phyloP scores from a whole-genome alignment of 2,113 vertebrate genomes.

The Pteronura brasiliensis region DNA sequence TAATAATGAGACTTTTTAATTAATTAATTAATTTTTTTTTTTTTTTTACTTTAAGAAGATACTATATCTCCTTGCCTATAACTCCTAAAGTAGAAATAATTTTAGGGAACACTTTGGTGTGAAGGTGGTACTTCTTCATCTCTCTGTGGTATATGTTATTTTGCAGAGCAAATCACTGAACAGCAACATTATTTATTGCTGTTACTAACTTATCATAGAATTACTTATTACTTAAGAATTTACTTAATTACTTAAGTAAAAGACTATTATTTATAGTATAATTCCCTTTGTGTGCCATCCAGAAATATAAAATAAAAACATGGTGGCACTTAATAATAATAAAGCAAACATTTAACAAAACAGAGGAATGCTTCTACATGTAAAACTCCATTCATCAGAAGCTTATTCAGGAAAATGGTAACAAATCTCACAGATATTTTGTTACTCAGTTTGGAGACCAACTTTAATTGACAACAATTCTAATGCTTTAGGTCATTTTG shows the following conservation, averaged over 20 bases:
- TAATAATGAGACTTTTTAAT: background rate
- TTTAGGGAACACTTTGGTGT: background rate
- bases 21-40: background rate
- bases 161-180: background rate
- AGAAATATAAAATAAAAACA: constrained; percentile 11
- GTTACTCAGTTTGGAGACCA: background rate
- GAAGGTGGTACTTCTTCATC: background rate
- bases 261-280: background rate
- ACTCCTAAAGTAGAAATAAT: background rate
- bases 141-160: background rate
- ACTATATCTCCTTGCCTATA: background rate
- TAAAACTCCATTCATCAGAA: background rate
- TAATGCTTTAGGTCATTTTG: background rate
- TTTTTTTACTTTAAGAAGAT: background rate
- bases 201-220: too few species aligned
- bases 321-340: background rate
- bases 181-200: background rate
- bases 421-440: background rate
- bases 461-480: background rate
- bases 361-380: background rate
- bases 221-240: too few species aligned
- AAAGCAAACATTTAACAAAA: background rate
- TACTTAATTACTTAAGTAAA: too few species aligned
- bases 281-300: background rate
- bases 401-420: background rate